Conservation (phyloP, 1,140 invertebrate species). For the Rhizoglyphus robini region DNA sequence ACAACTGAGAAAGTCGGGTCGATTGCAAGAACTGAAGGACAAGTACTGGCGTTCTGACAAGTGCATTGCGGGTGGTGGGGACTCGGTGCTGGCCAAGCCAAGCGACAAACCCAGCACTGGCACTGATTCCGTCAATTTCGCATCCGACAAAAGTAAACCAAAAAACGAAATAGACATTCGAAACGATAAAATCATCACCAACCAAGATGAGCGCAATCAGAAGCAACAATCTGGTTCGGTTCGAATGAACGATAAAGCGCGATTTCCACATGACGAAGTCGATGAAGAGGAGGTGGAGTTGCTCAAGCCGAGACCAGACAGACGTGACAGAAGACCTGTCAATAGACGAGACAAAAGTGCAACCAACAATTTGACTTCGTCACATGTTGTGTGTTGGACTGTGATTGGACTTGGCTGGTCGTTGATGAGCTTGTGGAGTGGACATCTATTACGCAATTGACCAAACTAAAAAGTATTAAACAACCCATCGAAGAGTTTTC, state of each 20-base stretch:
- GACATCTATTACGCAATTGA: too few species aligned
- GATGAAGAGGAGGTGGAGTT: conserved; percentile 13
- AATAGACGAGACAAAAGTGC: not conserved
- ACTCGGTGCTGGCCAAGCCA: conserved; percentile 28
- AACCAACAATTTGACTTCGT: too few species aligned
- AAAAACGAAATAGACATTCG: not conserved
- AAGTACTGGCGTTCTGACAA: conserved; percentile 37
- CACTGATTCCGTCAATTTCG: not conserved
- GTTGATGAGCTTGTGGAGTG: too few species aligned
- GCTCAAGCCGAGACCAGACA: not conserved
- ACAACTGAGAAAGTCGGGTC: conserved; percentile 35
- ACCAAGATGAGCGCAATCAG: not conserved
- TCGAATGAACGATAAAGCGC: conserved; percentile 31
- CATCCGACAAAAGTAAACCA: not conserved
- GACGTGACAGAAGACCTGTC: not conserved
- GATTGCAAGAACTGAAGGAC: conserved; percentile 33
- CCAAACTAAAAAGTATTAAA: too few species aligned
- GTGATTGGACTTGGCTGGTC: too few species aligned
- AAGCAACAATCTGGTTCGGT: too few species aligned
- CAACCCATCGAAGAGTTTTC: too few species aligned
- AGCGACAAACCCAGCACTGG: not conserved
- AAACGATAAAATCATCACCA: not conserved
- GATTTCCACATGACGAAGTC: conserved; percentile 22
- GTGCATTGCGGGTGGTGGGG: conserved; percentile 21
- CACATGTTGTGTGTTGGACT: too few species aligned